Conservation (phyloP, 1,140 invertebrate genomes). For the Aphaenogaster rudis region DNA sequence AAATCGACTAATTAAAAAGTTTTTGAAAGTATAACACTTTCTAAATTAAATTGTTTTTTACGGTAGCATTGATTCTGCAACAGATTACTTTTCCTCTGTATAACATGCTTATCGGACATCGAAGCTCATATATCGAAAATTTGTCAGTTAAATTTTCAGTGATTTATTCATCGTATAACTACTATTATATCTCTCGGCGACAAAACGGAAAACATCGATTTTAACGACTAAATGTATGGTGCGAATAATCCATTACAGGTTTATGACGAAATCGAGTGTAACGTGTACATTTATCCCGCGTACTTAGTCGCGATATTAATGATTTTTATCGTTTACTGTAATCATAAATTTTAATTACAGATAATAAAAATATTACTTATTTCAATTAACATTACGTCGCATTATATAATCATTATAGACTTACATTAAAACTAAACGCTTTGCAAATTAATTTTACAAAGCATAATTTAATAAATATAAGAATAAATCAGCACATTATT, state of each 20-base stretch:
- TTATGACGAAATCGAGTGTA: slow-evolving; percentile 19
- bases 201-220: slow-evolving; percentile 52
- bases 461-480: neutral
- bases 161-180: slow-evolving; percentile 40
- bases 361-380: slow-evolving; percentile 16
- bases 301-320: slow-evolving; percentile 2
- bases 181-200: slow-evolving; percentile 26
- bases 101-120: neutral
- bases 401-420: neutral
- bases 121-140: slow-evolving; percentile 45
- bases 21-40: neutral
- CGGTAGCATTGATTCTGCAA: neutral
- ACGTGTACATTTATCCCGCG: slow-evolving; percentile 11
- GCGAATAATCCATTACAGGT: slow-evolving; percentile 28
- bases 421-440: neutral
- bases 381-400: neutral
- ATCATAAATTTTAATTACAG: neutral
- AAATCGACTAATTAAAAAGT: neutral
- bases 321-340: neutral
- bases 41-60: slow-evolving; percentile 2
- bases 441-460: neutral
- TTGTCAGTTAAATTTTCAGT: slow-evolving; percentile 53
- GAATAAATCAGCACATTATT: neutral
- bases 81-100: slow-evolving; percentile 22
- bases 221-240: slow-evolving; percentile 33